A percentile compares a stretch with the other conserved stretches of the same genome.
Conservation (phyloP, 1,140 invertebrate genomes). For the Brachystomella parvula region DNA sequence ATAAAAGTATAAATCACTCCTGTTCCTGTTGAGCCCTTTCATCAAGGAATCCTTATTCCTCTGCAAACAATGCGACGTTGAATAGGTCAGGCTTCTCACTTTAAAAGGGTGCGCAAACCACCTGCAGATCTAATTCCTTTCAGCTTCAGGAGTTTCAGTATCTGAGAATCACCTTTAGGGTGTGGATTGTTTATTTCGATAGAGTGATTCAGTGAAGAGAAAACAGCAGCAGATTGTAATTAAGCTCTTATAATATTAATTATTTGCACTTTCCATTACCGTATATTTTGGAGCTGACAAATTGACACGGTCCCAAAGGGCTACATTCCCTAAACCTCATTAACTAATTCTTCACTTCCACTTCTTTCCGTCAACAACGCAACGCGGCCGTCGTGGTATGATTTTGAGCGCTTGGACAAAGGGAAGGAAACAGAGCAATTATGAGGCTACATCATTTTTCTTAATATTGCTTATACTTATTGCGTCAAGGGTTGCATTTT, state of each 20-base stretch:
- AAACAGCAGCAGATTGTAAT: too few species aligned
- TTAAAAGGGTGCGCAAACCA: neutral
- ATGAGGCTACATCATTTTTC: neutral
- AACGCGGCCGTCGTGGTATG: too few species aligned
- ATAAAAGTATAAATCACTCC: too few species aligned
- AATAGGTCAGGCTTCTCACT: neutral
- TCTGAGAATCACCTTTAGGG: neutral
- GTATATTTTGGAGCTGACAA: neutral
- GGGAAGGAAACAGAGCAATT: neutral
- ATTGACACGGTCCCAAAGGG: neutral
- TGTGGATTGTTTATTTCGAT: neutral
- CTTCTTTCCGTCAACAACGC: too few species aligned
- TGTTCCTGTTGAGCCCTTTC: too few species aligned
- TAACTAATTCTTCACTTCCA: neutral
- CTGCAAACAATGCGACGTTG: too few species aligned
- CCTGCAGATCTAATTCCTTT: neutral
- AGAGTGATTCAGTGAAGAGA: too few species aligned
- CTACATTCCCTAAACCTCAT: neutral
- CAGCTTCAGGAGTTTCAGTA: neutral
- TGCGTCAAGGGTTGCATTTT: neutral
- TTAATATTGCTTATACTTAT: neutral
- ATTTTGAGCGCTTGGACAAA: neutral
- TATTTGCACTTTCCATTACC: conserved; percentile 10
- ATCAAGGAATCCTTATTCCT: too few species aligned
- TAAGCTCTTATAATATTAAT: neutral